phyloP scores from a whole-genome alignment of 2,113 vertebrate genomes.

The Agapornis roseicollis region DNA sequence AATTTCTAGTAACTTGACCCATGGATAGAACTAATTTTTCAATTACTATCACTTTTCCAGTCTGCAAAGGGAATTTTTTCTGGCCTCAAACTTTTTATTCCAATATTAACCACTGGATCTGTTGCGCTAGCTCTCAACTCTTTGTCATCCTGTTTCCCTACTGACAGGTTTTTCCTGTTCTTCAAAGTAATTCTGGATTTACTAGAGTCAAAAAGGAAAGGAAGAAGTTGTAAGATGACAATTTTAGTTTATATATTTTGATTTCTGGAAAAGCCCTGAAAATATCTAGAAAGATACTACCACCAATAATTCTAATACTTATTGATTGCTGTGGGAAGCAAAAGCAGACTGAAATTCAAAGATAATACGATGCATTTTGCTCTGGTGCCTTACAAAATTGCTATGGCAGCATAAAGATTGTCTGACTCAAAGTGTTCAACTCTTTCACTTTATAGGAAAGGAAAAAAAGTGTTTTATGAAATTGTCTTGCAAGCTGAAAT shows the following conservation, averaged over 20 bases:
- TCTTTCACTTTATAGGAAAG: background rate
- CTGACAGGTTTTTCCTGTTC: background rate
- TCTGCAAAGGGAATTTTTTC: background rate
- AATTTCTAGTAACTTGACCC: background rate
- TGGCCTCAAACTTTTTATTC: background rate
- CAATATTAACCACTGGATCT: background rate
- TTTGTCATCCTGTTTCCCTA: background rate
- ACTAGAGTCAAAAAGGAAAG: background rate
- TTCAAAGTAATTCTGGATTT: background rate
- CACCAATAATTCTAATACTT: conserved; percentile 16
- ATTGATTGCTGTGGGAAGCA: conserved; percentile 39
- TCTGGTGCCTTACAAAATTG: conserved; percentile 46
- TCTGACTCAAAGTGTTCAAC: background rate
- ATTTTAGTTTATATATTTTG: background rate
- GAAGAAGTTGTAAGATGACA: background rate
- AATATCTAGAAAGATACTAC: background rate
- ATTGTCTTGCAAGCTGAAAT: background rate
- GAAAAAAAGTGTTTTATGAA: background rate
- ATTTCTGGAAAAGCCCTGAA: conserved; percentile 21
- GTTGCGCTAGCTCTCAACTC: background rate
- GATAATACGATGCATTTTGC: conserved; percentile 24
- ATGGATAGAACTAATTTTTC: background rate
- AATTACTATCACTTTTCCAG: background rate
- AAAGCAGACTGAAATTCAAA: conserved; percentile 42
- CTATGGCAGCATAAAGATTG: background rate